Evolutionary conservation across 2,797 vertebrate species (phyloP).

Genomic region (Acanthopagrus latus): DNA sequence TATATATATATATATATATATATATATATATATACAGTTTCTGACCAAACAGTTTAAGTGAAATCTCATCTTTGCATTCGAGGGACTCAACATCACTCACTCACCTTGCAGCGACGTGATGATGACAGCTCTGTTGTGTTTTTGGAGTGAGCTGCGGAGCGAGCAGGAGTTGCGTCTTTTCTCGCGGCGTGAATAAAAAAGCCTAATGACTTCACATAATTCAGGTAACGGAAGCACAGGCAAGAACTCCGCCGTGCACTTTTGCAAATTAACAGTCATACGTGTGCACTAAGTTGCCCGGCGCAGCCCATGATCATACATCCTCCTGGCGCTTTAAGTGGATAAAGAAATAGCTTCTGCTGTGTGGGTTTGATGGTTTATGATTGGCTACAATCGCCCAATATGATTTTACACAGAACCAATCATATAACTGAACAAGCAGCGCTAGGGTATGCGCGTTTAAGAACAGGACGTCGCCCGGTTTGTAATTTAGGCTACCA

Average conservation of each 20-base stretch:
- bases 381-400: slow-evolving; percentile 63
- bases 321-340: slow-evolving; percentile 69
- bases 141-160: slow-evolving; percentile 40
- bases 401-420: slow-evolving; percentile 53
- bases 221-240: slow-evolving; percentile 12
- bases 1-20: no score
- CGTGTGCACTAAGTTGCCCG: slow-evolving; percentile 50
- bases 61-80: slow-evolving; percentile 22
- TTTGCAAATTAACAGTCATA: slow-evolving; percentile 56
- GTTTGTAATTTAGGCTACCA: accelerated
- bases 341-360: slow-evolving; percentile 61
- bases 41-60: background rate
- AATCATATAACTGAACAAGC: slow-evolving; percentile 49
- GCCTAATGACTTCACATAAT: slow-evolving; percentile 44
- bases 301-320: slow-evolving; percentile 33
- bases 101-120: slow-evolving; percentile 68
- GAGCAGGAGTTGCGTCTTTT: slow-evolving; percentile 30
- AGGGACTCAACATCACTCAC: slow-evolving; percentile 58
- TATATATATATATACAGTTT: background rate
- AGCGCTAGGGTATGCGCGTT: background rate
- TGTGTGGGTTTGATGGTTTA: slow-evolving; percentile 34
- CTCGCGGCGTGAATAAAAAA: background rate
- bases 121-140: slow-evolving; percentile 61
- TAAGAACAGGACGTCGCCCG: accelerated
- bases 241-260: slow-evolving; percentile 36